Evolutionary conservation across 2,113 vertebrate genomes (phyloP), one percentile per base, ranked within the genome.

Genomic region (Cepphus grylle): DNA sequence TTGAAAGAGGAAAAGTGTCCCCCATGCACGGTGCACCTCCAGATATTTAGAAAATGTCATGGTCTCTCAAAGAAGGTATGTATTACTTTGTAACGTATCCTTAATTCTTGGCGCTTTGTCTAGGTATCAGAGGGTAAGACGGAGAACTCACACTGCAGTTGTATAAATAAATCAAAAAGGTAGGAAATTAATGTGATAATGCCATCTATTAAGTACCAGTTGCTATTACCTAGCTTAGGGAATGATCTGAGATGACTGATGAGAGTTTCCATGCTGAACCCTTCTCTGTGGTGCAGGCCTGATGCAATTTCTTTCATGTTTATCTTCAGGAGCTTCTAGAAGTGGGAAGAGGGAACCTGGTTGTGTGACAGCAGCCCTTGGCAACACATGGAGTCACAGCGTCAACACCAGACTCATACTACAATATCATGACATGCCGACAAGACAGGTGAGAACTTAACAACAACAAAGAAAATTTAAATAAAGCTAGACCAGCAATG

Each of bases 341-440:
- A 94, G 81, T 61, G 69, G 38, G 45, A 95, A 90, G 49, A 96
- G 26, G 86, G 93, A 97, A 47, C 97, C 97, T 61, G 96, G 97
- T 85, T 98, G 97, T 94, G 97, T 99, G 90, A 98, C 96, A 26
- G 98, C 98, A 19, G 98, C 98, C 15, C 96, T 99, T 49, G 99
- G 99, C 76, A 99, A 98, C 96, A 98, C 98, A 0, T 99, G 98
- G 99, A 98, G 98, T 96, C 99, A 99, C 97, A 98, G 97, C 0
- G 94, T 99, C 88, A 99, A 98, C 94, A 99, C 98, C 14, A 98
- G 99, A 45, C 97, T 99, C 78, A 98, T 99, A 63, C 93, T 99
- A 26, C 98, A 98, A 14, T 98, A 98, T 81, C 95, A 98, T 30
- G 97, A 98, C 84, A 88, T 96, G 40, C 93, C 90, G 1, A 96